Evolutionary conservation across 2,797 vertebrate species (phyloP), one percentile per base, ranked within the genome.

Genomic region (Pogoniulus pusillus): DNA sequence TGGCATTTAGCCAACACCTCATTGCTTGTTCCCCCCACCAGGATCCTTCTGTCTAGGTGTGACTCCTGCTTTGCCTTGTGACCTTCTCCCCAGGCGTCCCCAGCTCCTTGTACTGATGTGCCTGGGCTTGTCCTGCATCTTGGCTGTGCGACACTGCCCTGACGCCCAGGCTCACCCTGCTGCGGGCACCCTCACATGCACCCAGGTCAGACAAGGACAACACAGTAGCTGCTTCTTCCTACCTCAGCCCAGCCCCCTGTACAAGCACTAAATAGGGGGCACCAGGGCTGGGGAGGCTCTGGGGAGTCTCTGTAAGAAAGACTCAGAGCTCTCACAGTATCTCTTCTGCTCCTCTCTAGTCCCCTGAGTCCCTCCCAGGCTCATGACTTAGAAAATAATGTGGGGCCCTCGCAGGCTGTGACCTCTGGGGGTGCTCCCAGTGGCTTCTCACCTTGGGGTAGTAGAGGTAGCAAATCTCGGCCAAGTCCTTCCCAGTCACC

Each of bases 401-500:
- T 1, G 6, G 24, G 16, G 26, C 66, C 4, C 6, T 5, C 30
- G 6, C 12, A 24, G 24, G 8, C 22, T 20, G 20, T 65, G 69
- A 55, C 7, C 20, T 34, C 12, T 2, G 2, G 3, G 13, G 29
- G 24, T 3, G 3, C 16, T n/a, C 30, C n/a, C 64, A 1, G 0
- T 12, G 45, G 27, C 16, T 19, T 34, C 97, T 97, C 82, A 98
- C 98, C 98, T 97, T 98, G 23, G 97, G 97, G 62, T 98, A 98
- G 78, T 98, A 98, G 77, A 96, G 91, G 65, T 96, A 96, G 86
- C 98, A 98, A 87, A 98, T 66, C 85, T 98, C 96, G 0, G 93
- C 94, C 92, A 98, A 91, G 88, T 98, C 97, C 85, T 97, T 97
- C 39, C 98, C 98, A 0, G 98, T 98, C 79, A 98, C 97, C 37